phyloP scores from a whole-genome alignment of 2,113 vertebrate genomes.

The Centropus bengalensis region DNA sequence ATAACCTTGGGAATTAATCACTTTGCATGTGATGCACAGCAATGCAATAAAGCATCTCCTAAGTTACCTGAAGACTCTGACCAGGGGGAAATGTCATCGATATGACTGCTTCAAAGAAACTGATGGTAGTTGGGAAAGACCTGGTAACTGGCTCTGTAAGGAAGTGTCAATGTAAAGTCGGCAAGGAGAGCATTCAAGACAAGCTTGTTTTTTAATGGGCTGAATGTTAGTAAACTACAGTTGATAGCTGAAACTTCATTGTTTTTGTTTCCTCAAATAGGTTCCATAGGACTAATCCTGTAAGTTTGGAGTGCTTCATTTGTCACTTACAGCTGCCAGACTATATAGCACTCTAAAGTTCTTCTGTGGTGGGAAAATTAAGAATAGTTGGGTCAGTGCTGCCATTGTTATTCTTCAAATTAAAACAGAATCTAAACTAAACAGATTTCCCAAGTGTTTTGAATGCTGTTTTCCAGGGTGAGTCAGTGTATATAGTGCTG shows the following conservation, averaged over 20 bases:
- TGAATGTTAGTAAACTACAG: neutral
- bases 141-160: accelerated
- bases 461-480: neutral
- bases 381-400: neutral
- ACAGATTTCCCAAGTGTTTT: neutral
- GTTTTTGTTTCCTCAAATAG: neutral
- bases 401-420: neutral
- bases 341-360: neutral
- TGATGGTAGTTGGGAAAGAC: neutral
- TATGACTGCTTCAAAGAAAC: neutral
- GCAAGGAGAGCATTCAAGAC: neutral
- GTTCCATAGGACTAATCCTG: neutral
- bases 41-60: neutral
- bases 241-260: accelerated
- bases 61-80: neutral
- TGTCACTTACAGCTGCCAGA: accelerated
- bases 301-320: neutral
- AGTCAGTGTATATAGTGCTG: neutral
- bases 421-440: neutral
- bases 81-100: neutral
- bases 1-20: neutral
- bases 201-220: neutral
- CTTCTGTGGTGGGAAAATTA: neutral
- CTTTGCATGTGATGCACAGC: neutral
- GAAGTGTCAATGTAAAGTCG: neutral